Evolutionary conservation across 2,888 invertebrate genomes (phyloP).

Genomic region (Lydus trimaculatus): DNA sequence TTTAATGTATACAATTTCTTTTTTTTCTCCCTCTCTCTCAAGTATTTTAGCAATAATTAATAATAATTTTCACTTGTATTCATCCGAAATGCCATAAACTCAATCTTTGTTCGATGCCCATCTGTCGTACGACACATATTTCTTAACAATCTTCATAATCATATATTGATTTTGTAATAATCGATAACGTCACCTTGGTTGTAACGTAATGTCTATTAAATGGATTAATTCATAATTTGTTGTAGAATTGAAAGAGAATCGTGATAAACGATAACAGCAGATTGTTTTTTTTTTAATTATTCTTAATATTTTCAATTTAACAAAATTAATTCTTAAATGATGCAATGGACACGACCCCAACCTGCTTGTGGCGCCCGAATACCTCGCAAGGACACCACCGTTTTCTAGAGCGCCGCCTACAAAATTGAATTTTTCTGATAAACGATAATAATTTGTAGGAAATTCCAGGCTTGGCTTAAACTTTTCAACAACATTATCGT

Average conservation of each 20-base stretch:
- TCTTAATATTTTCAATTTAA: too few species aligned
- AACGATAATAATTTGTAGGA: neutral
- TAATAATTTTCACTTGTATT: slow-evolving; percentile 1
- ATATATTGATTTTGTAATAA: slow-evolving; percentile 15
- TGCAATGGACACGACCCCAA: slow-evolving; percentile 35
- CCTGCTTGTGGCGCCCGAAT: slow-evolving; percentile 34
- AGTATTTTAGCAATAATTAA: neutral
- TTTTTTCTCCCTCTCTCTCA: neutral
- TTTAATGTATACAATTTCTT: neutral
- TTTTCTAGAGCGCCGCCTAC: slow-evolving; percentile 19
- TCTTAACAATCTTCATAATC: neutral
- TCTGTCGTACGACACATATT: slow-evolving; percentile 15
- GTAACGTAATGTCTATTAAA: neutral
- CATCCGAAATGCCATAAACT: slow-evolving; percentile 20
- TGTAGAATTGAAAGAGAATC: too few species aligned
- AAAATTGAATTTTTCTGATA: neutral
- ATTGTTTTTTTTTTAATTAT: too few species aligned
- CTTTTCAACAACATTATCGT: neutral
- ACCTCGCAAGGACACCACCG: slow-evolving; percentile 23
- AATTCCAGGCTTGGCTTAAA: neutral
- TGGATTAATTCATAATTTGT: too few species aligned
- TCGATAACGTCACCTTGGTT: slow-evolving; percentile 2
- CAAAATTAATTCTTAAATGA: slow-evolving; percentile 19
- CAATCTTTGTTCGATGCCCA: slow-evolving; percentile 17
- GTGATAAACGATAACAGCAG: too few species aligned